Conservation (phyloP, 2,113 vertebrate genomes). For the Camelus bactrianus region DNA sequence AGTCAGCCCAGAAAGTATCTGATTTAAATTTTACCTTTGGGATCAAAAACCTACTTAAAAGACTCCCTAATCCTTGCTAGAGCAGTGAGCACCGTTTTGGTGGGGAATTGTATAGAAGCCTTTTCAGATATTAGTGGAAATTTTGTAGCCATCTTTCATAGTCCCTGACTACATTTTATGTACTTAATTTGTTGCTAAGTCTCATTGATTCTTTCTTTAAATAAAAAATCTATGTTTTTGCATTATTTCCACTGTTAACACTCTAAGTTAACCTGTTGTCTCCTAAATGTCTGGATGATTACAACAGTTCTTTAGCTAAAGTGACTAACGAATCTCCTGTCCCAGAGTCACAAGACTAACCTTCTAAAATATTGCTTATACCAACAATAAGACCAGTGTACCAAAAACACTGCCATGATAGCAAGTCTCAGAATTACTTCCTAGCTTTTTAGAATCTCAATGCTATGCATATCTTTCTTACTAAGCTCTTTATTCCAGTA, state of each 20-base stretch:
- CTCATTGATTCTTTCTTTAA: not conserved
- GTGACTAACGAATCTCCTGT: not conserved
- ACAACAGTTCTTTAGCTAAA: not conserved
- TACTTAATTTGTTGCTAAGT: not conserved
- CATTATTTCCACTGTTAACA: not conserved
- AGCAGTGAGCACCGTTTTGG: not conserved
- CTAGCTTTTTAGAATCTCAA: not conserved
- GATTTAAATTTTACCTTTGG: not conserved
- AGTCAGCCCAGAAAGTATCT: not conserved
- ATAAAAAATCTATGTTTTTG: not conserved
- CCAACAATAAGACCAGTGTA: not conserved
- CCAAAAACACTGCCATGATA: not conserved
- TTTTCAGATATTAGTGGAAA: not conserved
- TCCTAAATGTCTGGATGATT: not conserved
- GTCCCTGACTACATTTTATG: not conserved
- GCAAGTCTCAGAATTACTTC: not conserved
- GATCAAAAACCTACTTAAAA: not conserved
- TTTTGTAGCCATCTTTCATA: not conserved
- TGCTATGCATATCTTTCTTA: not conserved
- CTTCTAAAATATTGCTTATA: not conserved
- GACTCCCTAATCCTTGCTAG: not conserved
- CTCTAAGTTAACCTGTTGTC: not conserved
- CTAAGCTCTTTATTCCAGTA: not conserved
- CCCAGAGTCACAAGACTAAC: not conserved
- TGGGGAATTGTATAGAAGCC: not conserved